Conservation (phyloP, 1,140 invertebrate genomes). For the Leptestheria dahalacensis region DNA sequence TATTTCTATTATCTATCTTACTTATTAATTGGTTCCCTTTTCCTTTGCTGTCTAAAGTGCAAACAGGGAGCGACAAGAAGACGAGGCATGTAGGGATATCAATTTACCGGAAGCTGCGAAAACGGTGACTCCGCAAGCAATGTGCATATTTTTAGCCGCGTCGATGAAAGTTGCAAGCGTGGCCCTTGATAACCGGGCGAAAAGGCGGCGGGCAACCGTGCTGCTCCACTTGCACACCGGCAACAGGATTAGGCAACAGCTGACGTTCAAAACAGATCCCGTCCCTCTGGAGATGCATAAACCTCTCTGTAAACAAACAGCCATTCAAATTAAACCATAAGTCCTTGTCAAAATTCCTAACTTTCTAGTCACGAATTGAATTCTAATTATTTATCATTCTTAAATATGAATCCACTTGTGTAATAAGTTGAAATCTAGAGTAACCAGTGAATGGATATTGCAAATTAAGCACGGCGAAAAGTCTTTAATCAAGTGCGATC, state of each 20-base stretch:
- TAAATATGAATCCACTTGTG: neutral
- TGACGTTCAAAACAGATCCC: slow-evolving; percentile 20
- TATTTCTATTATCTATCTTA: too few relatives aligned
- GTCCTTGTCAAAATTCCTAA: neutral
- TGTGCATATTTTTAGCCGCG: slow-evolving; percentile 7
- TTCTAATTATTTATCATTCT: neutral
- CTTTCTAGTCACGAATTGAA: neutral
- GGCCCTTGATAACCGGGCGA: neutral
- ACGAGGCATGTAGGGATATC: too few relatives aligned
- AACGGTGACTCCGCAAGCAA: slow-evolving; percentile 11
- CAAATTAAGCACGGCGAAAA: too few relatives aligned
- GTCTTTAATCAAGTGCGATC: too few relatives aligned
- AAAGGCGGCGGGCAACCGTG: slow-evolving; percentile 4
- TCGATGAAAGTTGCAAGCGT: neutral
- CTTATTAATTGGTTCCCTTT: too few relatives aligned
- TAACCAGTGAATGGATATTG: too few relatives aligned
- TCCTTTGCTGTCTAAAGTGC: too few relatives aligned
- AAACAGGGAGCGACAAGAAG: too few relatives aligned
- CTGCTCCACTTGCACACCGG: slow-evolving; percentile 18
- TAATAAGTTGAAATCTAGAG: neutral
- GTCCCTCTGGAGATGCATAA: slow-evolving; percentile 20
- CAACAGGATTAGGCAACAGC: slow-evolving; percentile 20
- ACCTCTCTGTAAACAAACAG: slow-evolving; percentile 15
- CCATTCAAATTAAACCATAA: neutral
- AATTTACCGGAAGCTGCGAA: slow-evolving; percentile 8